phyloP scores from a whole-genome alignment of 1,140 invertebrate species.

The Harpegnathos saltator region DNA sequence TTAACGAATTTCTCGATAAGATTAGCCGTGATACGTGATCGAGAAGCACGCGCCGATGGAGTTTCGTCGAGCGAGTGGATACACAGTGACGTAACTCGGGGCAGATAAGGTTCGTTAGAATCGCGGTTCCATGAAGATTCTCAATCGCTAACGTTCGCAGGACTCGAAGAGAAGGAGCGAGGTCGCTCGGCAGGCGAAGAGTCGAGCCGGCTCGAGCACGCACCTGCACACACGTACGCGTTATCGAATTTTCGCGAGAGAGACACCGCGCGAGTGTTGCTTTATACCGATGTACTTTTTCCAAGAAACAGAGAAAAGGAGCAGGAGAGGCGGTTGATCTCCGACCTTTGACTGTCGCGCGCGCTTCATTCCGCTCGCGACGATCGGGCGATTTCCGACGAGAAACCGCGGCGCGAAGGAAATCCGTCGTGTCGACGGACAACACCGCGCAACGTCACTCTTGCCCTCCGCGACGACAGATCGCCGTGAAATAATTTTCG shows the following conservation, averaged over 20 bases:
- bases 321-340: too few relatives aligned
- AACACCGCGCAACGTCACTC: background rate
- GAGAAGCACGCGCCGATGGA: constrained; percentile 59
- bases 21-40: constrained; percentile 74
- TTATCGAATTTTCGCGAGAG: too few relatives aligned
- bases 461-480: constrained; percentile 21
- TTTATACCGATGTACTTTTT: too few relatives aligned
- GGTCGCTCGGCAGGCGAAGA: background rate
- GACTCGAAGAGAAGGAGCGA: background rate
- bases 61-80: constrained; percentile 58
- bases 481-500: constrained; percentile 21
- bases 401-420: constrained; percentile 15
- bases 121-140: constrained; percentile 16
- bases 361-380: constrained; percentile 9
- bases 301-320: too few relatives aligned
- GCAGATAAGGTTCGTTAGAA: constrained; percentile 40
- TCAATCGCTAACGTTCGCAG: background rate
- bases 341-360: background rate
- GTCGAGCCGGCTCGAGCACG: too few relatives aligned
- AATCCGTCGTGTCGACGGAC: constrained; percentile 37
- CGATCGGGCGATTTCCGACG: constrained; percentile 1
- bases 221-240: too few relatives aligned
- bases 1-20: constrained; percentile 79
- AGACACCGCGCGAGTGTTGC: too few relatives aligned
- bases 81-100: constrained; percentile 50